Percentiles rank a stretch among this genome's conserved stretches.
These are phyloP conservation scores for Scaptomyza parva DNA, from an alignment of 2,888 invertebrate species.

Conservation along the genomic window DNA sequence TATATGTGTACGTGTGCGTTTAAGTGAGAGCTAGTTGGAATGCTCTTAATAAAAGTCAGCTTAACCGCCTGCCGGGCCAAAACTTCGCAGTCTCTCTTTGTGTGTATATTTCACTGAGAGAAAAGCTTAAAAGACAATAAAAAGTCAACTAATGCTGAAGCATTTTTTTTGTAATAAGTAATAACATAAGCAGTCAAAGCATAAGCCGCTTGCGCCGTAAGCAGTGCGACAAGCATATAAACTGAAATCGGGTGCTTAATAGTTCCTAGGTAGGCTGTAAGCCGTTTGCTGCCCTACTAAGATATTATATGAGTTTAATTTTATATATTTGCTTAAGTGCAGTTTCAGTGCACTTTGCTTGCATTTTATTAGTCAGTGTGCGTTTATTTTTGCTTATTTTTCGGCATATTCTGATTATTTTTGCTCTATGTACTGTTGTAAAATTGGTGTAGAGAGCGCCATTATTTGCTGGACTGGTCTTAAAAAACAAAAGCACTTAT, in stretches of 20 bases:
- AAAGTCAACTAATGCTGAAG: conserved; percentile 23
- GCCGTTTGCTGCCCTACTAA: conserved; percentile 4
- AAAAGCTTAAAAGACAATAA: conserved; percentile 16
- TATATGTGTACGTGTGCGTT: not conserved
- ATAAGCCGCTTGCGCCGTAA: conserved; percentile 3
- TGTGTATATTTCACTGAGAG: conserved; percentile 31
- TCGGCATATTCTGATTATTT: conserved; percentile 18
- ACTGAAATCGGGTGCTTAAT: conserved; percentile 2
- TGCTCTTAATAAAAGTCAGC: conserved; percentile 47
- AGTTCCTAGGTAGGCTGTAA: not conserved
- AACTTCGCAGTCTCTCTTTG: conserved; percentile 22
- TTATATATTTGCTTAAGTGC: not conserved
- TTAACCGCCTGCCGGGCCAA: conserved; percentile 28
- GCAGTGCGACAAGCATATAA: not conserved
- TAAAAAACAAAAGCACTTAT: conserved; percentile 59
- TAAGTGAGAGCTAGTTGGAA: conserved; percentile 16
- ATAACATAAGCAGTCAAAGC: not conserved
- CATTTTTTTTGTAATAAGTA: not conserved
- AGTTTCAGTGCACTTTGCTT: conserved; percentile 7
- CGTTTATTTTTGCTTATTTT: conserved; percentile 7
- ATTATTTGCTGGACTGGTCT: conserved; percentile 65
- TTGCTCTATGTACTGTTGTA: conserved; percentile 41
- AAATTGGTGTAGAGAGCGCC: conserved; percentile 48
- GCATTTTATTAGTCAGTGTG: not conserved
- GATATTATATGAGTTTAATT: conserved; percentile 1